Evolutionary conservation across 2,113 vertebrate genomes (phyloP).

Genomic region (Lagopus leucura): DNA sequence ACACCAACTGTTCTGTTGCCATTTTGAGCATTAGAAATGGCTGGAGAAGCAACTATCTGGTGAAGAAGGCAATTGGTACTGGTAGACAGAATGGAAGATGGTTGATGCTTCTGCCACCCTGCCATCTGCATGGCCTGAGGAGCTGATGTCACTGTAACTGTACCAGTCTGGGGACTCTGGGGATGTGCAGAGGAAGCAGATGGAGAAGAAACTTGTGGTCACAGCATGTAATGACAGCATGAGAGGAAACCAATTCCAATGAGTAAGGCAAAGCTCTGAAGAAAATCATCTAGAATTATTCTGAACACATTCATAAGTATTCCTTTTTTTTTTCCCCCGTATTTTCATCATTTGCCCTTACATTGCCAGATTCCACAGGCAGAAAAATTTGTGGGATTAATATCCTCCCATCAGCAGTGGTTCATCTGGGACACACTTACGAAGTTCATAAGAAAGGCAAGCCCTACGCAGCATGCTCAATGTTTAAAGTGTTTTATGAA

Average conservation of each 20-base stretch:
- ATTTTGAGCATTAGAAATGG: background rate
- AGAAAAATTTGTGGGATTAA: slow-evolving; percentile 73
- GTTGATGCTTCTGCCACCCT: background rate
- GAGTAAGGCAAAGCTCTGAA: background rate
- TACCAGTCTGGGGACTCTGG: background rate
- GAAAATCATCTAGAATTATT: slow-evolving; percentile 9
- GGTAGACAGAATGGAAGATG: background rate
- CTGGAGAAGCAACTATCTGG: background rate
- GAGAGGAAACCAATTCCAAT: background rate
- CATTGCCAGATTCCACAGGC: slow-evolving; percentile 41
- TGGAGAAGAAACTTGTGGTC: background rate
- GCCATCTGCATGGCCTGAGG: background rate
- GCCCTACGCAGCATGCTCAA: slow-evolving; percentile 64
- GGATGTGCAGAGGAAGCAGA: background rate
- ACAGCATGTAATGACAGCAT: background rate
- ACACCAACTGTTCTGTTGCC: background rate
- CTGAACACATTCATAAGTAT: background rate
- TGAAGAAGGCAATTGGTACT: background rate
- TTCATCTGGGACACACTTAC: slow-evolving; percentile 71
- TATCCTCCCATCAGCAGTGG: slow-evolving; percentile 64
- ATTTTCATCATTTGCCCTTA: slow-evolving; percentile 26
- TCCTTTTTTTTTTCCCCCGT: background rate
- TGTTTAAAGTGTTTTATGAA: slow-evolving; percentile 75
- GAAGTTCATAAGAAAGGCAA: slow-evolving; percentile 72
- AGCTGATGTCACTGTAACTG: background rate